These are phyloP conservation scores for Dasysyrphus albostriatus DNA, from an alignment of 2,888 invertebrate genomes.

Conservation along the genomic window DNA sequence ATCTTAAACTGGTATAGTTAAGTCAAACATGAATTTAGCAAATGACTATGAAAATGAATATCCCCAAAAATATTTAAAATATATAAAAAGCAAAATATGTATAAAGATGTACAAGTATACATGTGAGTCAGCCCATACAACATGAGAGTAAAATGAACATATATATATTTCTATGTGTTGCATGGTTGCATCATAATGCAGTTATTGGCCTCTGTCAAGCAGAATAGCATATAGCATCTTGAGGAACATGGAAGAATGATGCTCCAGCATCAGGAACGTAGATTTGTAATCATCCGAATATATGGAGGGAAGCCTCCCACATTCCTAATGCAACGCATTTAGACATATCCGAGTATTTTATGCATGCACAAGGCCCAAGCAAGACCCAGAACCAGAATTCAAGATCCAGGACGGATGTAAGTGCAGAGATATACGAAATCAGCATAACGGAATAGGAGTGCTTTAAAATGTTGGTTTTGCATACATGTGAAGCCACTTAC, in stretches of 20 bases:
- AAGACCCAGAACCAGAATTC: not conserved
- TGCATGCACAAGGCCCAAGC: slow-evolving; percentile 46
- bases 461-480: slow-evolving; percentile 72
- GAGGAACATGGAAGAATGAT: slow-evolving; percentile 46
- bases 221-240: slow-evolving; percentile 16
- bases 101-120: no score
- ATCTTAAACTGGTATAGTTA: no score
- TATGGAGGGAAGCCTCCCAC: slow-evolving; percentile 1
- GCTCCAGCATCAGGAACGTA: slow-evolving; percentile 52
- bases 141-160: not conserved
- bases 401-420: slow-evolving; percentile 39
- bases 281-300: slow-evolving; percentile 58
- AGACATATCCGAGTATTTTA: slow-evolving; percentile 53
- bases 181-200: slow-evolving; percentile 32
- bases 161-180: not conserved
- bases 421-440: slow-evolving; percentile 26
- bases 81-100: no score
- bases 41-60: no score
- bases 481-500: slow-evolving; percentile 69
- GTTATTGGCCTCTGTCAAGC: slow-evolving; percentile 42
- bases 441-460: slow-evolving; percentile 31
- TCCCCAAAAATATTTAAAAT: no score
- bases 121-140: no score
- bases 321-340: slow-evolving; percentile 50
- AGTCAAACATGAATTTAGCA: no score